Conservation (phyloP, 1,140 invertebrate genomes). For the Gryllus bimaculatus region DNA sequence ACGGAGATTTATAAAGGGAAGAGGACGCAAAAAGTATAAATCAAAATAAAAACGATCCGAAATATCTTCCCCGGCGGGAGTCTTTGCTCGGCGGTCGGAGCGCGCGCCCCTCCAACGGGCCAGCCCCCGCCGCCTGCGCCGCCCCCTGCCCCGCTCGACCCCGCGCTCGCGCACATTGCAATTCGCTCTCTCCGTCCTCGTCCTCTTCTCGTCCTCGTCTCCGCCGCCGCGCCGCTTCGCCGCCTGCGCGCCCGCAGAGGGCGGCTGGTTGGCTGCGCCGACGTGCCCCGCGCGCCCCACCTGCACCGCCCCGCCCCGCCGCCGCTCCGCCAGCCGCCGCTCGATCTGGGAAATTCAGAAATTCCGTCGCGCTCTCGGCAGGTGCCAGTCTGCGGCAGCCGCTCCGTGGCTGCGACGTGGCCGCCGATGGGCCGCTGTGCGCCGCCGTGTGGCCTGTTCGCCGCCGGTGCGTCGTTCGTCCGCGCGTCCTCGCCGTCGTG, state of each 20-base stretch:
- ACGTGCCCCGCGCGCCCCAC: no score
- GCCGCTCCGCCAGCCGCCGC: no score
- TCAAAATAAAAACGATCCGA: background rate
- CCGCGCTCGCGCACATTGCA: background rate
- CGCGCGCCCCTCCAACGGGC: background rate
- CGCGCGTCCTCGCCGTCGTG: no score
- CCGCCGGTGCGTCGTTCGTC: no score
- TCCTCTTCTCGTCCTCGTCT: background rate
- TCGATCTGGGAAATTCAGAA: slow-evolving; percentile 4
- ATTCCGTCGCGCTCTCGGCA: background rate
- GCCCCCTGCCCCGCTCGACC: no score
- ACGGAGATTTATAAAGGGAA: background rate
- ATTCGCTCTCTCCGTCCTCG: background rate
- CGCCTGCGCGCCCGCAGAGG: no score
- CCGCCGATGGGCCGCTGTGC: no score
- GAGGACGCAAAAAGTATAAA: background rate
- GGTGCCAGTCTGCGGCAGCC: background rate
- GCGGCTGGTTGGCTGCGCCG: background rate
- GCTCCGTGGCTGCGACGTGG: no score
- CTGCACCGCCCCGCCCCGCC: no score
- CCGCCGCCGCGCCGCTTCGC: no score
- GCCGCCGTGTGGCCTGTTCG: no score
- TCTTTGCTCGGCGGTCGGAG: background rate
- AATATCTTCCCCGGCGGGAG: background rate
- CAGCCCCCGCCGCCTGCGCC: no score